These are phyloP conservation scores for Syngnathus acus DNA, from an alignment of 2,797 vertebrate genomes.

Conservation along the genomic window DNA sequence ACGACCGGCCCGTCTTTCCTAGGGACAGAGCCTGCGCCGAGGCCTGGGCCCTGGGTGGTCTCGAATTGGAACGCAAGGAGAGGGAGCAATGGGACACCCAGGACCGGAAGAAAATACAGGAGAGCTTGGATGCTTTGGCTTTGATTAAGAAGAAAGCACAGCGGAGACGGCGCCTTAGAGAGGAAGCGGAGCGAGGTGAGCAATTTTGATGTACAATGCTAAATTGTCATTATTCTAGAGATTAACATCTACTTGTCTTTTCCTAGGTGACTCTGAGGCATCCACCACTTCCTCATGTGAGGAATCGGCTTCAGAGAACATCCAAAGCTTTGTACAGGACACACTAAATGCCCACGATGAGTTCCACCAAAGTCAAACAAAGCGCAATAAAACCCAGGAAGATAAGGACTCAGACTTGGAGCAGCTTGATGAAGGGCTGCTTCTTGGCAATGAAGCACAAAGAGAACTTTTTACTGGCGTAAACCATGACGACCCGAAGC, in stretches of 20 bases:
- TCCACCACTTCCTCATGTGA: constrained; percentile 4
- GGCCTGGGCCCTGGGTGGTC: constrained; percentile 83
- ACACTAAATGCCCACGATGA: constrained; percentile 58
- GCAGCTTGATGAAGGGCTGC: background rate
- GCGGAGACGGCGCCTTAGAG: constrained; percentile 57
- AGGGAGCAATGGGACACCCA: constrained; percentile 76
- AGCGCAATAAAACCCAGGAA: constrained; percentile 4
- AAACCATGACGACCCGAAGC: background rate
- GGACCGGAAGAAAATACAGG: constrained; percentile 79
- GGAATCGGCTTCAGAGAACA: constrained; percentile 36
- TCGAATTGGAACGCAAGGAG: constrained; percentile 76
- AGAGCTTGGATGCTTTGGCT: constrained; percentile 74
- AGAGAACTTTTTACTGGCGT: background rate
- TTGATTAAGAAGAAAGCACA: constrained; percentile 63
- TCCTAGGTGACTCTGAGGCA: constrained; percentile 29
- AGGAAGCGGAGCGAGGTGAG: constrained; percentile 49
- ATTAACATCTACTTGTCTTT: constrained; percentile 11
- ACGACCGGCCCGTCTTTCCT: constrained; percentile 89
- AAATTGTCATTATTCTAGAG: background rate
- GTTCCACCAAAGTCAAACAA: constrained; percentile 22
- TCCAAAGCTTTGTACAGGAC: constrained; percentile 55
- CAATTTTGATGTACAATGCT: background rate
- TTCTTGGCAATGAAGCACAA: background rate
- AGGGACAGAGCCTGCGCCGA: constrained; percentile 91
- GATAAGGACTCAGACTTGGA: constrained; percentile 8